Percentiles rank a stretch among this genome's conserved stretches.
Conservation (phyloP, 2,888 invertebrate genomes). For the Eristalis intricaria region DNA sequence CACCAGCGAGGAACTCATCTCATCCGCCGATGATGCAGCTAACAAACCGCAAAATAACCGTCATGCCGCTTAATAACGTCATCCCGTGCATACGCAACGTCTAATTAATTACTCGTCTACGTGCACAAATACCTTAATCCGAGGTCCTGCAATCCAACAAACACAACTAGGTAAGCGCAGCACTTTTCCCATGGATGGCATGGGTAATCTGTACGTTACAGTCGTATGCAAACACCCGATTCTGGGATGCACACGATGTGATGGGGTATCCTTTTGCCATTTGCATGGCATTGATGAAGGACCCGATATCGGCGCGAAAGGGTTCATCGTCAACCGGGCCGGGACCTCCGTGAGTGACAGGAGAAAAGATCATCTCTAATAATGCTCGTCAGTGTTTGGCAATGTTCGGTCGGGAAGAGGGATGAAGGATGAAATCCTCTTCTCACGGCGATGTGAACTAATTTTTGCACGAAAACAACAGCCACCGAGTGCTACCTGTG, state of each 20-base stretch:
- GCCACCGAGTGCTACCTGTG: constrained; percentile 60
- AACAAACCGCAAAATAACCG: constrained; percentile 73
- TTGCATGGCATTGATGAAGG: constrained; percentile 65
- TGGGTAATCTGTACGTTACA: constrained; percentile 52
- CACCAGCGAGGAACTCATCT: constrained; percentile 49
- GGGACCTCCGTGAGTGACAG: constrained; percentile 67
- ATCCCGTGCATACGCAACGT: constrained; percentile 68
- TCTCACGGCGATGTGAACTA: constrained; percentile 64
- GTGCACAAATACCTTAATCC: constrained; percentile 72
- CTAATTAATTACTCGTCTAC: constrained; percentile 67
- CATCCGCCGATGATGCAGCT: constrained; percentile 59
- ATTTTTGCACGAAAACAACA: constrained; percentile 57
- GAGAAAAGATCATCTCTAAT: constrained; percentile 70
- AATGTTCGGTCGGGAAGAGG: constrained; percentile 37
- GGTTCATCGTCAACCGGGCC: constrained; percentile 51
- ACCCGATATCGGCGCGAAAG: constrained; percentile 52
- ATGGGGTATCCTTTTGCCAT: constrained; percentile 50
- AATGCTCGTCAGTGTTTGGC: constrained; percentile 68
- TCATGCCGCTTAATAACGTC: constrained; percentile 59
- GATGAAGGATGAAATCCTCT: constrained; percentile 53
- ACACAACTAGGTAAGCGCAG: constrained; percentile 34
- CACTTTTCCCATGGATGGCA: constrained; percentile 40
- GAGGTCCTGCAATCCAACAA: constrained; percentile 68
- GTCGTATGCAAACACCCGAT: constrained; percentile 19
- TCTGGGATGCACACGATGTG: neutral